phyloP scores from a whole-genome alignment of 2,797 vertebrate genomes.

The Erpetoichthys calabaricus region DNA sequence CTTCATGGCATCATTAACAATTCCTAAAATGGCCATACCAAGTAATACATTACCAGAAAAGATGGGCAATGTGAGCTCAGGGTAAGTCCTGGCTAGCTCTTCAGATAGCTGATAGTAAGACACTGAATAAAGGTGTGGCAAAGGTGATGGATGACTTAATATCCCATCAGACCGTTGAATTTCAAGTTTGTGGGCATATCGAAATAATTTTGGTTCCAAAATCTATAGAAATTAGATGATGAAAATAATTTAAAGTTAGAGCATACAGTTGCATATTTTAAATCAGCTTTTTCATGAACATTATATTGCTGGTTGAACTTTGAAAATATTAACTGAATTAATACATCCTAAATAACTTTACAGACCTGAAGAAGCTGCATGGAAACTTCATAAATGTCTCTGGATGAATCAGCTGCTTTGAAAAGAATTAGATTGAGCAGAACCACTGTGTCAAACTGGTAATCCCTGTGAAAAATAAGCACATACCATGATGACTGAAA shows the following conservation, averaged over 20 bases:
- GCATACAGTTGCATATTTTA: neutral
- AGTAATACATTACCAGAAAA: constrained; percentile 72
- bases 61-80: constrained; percentile 87
- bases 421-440: constrained; percentile 95
- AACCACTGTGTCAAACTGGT: constrained; percentile 97
- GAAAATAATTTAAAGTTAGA: neutral
- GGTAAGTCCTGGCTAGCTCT: constrained; percentile 88
- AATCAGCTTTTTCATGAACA: too few relatives aligned
- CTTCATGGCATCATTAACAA: too few relatives aligned
- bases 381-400: constrained; percentile 91
- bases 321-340: too few relatives aligned
- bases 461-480: constrained; percentile 60
- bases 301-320: too few relatives aligned
- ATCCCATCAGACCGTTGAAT: constrained; percentile 82
- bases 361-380: constrained; percentile 96
- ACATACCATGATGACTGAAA: constrained; percentile 15
- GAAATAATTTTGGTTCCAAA: constrained; percentile 95
- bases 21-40: too few relatives aligned
- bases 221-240: constrained; percentile 48
- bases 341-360: constrained; percentile 4
- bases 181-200: constrained; percentile 95
- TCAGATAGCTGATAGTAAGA: constrained; percentile 95
- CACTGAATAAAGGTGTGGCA: constrained; percentile 89
- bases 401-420: constrained; percentile 92
- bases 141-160: constrained; percentile 74